Conservation (phyloP, 2,888 invertebrate genomes). For the Embidobia sp. region DNA sequence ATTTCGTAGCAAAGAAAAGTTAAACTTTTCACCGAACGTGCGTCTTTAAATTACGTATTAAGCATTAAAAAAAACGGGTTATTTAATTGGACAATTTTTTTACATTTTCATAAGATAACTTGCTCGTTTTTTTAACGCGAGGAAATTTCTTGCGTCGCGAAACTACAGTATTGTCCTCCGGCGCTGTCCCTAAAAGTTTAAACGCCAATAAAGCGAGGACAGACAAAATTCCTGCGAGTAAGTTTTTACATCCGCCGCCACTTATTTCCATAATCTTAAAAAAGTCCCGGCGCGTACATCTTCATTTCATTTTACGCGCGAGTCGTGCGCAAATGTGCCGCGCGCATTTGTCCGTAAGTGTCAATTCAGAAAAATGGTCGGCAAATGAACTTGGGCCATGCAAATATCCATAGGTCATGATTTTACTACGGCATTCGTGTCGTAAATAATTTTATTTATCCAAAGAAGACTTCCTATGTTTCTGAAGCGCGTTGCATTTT, state of each 20-base stretch:
- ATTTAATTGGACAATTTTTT: no score
- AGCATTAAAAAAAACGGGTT: no score
- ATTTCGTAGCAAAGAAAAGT: no score
- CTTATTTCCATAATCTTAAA: constrained; percentile 48
- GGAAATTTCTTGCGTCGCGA: no score
- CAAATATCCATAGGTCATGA: constrained; percentile 36
- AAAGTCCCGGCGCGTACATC: constrained; percentile 36
- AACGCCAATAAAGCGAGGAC: constrained; percentile 9
- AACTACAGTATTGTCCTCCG: constrained; percentile 2
- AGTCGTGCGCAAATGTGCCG: constrained; percentile 17
- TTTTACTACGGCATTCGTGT: constrained; percentile 37
- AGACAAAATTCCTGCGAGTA: constrained; percentile 24
- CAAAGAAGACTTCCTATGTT: constrained; percentile 44
- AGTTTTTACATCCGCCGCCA: constrained; percentile 24
- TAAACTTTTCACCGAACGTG: no score
- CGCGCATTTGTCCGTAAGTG: constrained; percentile 31
- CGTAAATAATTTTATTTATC: constrained; percentile 55
- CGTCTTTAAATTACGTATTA: no score
- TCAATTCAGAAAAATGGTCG: constrained; percentile 30
- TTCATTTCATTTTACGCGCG: constrained; percentile 14
- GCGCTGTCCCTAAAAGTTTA: constrained; percentile 9
- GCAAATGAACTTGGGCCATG: constrained; percentile 37
- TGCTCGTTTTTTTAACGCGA: no score
- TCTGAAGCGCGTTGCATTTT: constrained; percentile 49
- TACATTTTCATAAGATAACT: no score